These are phyloP conservation scores for Chloromyia formosa DNA, from an alignment of 2,888 invertebrate species.

Conservation along the genomic window DNA sequence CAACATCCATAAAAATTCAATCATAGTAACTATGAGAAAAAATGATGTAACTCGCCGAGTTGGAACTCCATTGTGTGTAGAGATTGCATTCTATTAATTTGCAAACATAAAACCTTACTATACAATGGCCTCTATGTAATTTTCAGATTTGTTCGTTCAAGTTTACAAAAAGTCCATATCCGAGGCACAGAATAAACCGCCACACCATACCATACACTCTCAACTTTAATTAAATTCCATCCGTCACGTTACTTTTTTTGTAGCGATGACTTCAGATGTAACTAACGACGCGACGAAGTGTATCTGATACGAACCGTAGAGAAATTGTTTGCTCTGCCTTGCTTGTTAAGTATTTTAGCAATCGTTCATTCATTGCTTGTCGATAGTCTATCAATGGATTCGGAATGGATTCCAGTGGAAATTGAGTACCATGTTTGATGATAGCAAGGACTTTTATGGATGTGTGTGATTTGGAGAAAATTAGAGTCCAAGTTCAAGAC, in stretches of 20 bases:
- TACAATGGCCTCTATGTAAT: conserved; percentile 1
- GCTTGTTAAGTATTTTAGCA: neutral
- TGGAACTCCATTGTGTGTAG: no score
- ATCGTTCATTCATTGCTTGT: neutral
- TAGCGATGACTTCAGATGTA: conserved; percentile 29
- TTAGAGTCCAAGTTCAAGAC: conserved; percentile 16
- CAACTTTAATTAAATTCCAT: conserved; percentile 22
- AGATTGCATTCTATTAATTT: neutral
- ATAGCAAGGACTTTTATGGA: neutral
- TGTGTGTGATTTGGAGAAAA: neutral
- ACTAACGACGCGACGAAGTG: neutral
- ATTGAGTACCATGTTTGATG: neutral
- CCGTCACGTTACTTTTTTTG: conserved; percentile 17
- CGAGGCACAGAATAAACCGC: no score
- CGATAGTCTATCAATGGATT: neutral
- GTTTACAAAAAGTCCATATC: neutral
- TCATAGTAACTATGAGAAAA: neutral
- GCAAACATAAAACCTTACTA: neutral
- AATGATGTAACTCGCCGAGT: no score
- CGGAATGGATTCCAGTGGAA: neutral
- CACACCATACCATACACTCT: conserved; percentile 1
- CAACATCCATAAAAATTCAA: neutral
- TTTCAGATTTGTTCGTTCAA: conserved; percentile 13
- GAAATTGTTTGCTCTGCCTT: neutral
- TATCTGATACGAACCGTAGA: neutral